Evolutionary conservation across 1,140 invertebrate species (phyloP), one percentile per base, ranked within the genome.

Genomic region (Ooceraea biroi): DNA sequence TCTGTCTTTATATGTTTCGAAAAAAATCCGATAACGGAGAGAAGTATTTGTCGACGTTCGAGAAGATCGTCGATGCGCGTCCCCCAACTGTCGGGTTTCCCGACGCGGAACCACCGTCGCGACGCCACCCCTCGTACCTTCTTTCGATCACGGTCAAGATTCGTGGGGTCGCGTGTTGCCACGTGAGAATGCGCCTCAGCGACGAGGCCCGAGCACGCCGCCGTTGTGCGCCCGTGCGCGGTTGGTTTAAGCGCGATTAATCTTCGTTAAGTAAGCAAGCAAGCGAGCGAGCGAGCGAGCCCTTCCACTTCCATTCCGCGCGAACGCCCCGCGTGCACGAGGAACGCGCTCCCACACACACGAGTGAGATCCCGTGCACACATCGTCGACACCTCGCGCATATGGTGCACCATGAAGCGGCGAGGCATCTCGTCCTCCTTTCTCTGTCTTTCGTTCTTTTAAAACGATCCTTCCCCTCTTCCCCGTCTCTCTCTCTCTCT

Each of bases 241-340:
- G 91, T 92, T 91, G 89, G 88, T 92, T 91, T 91, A 90, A 92
- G 90, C 89, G 92, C 91, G 91, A 93, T 93, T 93, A 93, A 92
- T 93, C 92, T 93, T 93, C 92, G 92, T 93, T 92, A 91, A 88
- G 89, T 88, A 87, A 90, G 85, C 83, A 86, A 88, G 87, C 90
- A 72, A 88, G 88, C 86, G 36, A 88, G 86, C 74, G 44, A 57
- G 36, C 36, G 27, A 88, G 86, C 74, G 52, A 57, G 68, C 72
- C 82, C 65, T 88, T 86, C 77, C 84, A 84, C 90, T 89, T 85
- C 77, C 83, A 89, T 85, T 84, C 82, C 86, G 76, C 69, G 82
- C 85, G 74, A 55, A 80, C 82, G 83, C 71, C 73, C 52, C 55
- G 57, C 85, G 25, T 36, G 7, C 55, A 44, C 50, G 48, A 44